phyloP scores from a whole-genome alignment of 2,797 vertebrate genomes.

The Hippoglossus hippoglossus region DNA sequence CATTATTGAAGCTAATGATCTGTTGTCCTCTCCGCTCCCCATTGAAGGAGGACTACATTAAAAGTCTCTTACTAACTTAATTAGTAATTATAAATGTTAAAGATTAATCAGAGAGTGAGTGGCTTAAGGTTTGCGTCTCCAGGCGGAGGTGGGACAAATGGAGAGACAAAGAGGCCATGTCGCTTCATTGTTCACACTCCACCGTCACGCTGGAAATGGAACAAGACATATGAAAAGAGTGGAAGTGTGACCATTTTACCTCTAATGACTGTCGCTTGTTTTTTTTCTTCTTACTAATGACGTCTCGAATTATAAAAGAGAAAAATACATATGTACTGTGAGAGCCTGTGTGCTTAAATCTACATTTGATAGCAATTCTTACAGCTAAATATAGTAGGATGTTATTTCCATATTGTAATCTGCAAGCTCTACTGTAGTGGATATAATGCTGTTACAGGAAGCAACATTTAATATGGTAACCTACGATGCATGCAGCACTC shows the following conservation, averaged over 20 bases:
- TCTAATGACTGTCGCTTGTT: constrained; percentile 16
- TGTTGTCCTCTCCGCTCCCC: constrained; percentile 91
- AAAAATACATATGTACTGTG: background rate
- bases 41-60: constrained; percentile 90
- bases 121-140: constrained; percentile 95
- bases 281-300: background rate
- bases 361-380: background rate
- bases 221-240: constrained; percentile 44
- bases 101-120: constrained; percentile 95
- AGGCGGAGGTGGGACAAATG: constrained; percentile 81
- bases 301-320: background rate
- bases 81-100: constrained; percentile 99
- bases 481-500: constrained; percentile 72
- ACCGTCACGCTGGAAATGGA: constrained; percentile 57
- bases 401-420: constrained; percentile 42
- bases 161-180: constrained; percentile 90
- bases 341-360: too few species aligned
- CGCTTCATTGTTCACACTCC: constrained; percentile 80
- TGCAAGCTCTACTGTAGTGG: constrained; percentile 44
- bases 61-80: constrained; percentile 98
- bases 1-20: constrained; percentile 92
- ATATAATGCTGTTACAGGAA: constrained; percentile 66
- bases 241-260: constrained; percentile 47
- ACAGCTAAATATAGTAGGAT: constrained; percentile 10
- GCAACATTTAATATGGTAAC: constrained; percentile 73